Evolutionary conservation across 2,113 vertebrate species (phyloP).

Genomic region (Todiramphus chloris): DNA sequence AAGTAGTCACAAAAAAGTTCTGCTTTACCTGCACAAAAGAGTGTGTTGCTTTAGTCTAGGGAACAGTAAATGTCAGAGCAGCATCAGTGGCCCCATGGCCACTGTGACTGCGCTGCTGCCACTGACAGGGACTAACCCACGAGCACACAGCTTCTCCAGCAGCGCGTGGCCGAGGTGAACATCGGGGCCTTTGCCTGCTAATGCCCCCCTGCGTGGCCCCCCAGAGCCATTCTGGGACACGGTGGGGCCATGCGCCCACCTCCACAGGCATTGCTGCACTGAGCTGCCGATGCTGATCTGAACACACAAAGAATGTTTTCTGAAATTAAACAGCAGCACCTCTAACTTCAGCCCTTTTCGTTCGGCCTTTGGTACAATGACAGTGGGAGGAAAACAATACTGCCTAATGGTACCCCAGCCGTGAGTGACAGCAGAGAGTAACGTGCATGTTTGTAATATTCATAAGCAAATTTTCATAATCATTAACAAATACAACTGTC

Average conservation of each 20-base stretch:
- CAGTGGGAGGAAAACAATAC: not conserved
- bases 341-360: not conserved
- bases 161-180: not conserved
- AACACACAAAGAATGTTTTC: not conserved
- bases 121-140: not conserved
- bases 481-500: slow-evolving; percentile 49
- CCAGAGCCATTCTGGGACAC: rapidly evolving
- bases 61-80: not conserved
- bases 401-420: not conserved
- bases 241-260: not conserved
- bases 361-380: not conserved
- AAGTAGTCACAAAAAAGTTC: not conserved
- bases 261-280: rapidly evolving
- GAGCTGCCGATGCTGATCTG: not conserved
- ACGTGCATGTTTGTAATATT: slow-evolving; percentile 33
- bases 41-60: not conserved
- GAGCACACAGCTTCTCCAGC: rapidly evolving
- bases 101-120: not conserved
- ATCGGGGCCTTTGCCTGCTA: no score
- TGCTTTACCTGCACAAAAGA: not conserved
- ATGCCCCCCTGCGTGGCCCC: rapidly evolving
- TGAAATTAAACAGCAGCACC: not conserved
- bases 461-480: slow-evolving; percentile 15
- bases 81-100: not conserved
- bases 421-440: slow-evolving; percentile 17